Percentiles rank a stretch among this genome's conserved stretches.
phyloP scores from a whole-genome alignment of 2,113 vertebrate species.

The Theristicus caerulescens region DNA sequence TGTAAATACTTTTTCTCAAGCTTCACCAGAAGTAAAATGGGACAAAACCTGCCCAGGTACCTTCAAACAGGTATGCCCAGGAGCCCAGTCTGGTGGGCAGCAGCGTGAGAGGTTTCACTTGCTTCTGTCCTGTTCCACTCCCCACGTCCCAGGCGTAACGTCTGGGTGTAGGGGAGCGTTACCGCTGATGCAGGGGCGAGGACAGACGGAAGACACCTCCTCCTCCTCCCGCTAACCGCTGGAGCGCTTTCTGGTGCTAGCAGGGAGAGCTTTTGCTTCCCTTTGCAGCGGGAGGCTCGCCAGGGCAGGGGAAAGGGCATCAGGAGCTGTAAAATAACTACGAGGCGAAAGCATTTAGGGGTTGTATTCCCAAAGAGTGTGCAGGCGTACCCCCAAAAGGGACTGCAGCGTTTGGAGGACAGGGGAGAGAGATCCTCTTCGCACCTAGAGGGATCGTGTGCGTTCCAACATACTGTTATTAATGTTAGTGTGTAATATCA shows the following conservation, averaged over 20 bases:
- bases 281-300: background rate
- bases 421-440: background rate
- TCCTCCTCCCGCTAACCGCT: background rate
- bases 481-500: background rate
- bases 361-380: background rate
- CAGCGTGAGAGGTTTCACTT: background rate
- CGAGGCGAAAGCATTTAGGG: background rate
- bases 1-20: background rate
- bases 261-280: background rate
- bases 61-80: background rate
- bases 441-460: too few relatives aligned
- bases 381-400: background rate
- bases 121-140: background rate
- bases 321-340: background rate
- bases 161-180: background rate
- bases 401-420: background rate
- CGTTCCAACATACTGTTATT: background rate
- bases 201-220: background rate
- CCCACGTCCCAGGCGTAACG: accelerated
- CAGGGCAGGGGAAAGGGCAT: background rate
- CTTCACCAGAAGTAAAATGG: background rate
- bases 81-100: background rate
- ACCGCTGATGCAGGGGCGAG: background rate
- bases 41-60: background rate
- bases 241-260: background rate